A percentile compares a stretch with the other conserved stretches of the same genome.
Evolutionary conservation across 2,797 vertebrate genomes (phyloP).

Genomic region (Acanthornis magna): DNA sequence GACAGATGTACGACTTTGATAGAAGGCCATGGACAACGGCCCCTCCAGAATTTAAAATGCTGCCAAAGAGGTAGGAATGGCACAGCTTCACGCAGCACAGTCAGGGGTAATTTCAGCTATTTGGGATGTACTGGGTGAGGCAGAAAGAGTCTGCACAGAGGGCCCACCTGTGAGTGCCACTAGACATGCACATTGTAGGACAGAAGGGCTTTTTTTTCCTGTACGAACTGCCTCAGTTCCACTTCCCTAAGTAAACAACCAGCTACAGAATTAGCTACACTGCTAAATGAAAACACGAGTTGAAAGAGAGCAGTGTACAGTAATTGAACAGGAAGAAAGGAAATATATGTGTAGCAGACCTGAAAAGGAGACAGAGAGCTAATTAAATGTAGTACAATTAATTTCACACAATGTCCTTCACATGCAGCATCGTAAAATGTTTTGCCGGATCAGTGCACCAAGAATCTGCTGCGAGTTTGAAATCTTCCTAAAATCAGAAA

Average conservation of each 20-base stretch:
- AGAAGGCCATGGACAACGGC: background rate
- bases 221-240: background rate
- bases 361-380: slow-evolving; percentile 20
- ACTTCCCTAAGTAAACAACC: background rate
- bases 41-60: background rate
- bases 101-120: background rate
- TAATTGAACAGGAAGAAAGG: slow-evolving; percentile 18
- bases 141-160: background rate
- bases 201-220: background rate
- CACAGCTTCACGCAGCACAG: background rate
- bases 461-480: background rate
- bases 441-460: background rate
- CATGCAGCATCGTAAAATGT: background rate
- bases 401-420: slow-evolving; percentile 3
- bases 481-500: background rate
- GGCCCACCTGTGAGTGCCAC: background rate
- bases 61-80: background rate
- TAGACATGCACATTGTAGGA: background rate
- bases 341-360: background rate
- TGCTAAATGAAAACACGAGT: background rate
- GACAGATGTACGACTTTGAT: background rate
- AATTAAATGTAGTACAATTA: slow-evolving; percentile 33
- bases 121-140: background rate
- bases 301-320: background rate
- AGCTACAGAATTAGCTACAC: slow-evolving; percentile 7